Evolutionary conservation across 2,113 vertebrate genomes (phyloP).

Genomic region (Zosterops pallidus): DNA sequence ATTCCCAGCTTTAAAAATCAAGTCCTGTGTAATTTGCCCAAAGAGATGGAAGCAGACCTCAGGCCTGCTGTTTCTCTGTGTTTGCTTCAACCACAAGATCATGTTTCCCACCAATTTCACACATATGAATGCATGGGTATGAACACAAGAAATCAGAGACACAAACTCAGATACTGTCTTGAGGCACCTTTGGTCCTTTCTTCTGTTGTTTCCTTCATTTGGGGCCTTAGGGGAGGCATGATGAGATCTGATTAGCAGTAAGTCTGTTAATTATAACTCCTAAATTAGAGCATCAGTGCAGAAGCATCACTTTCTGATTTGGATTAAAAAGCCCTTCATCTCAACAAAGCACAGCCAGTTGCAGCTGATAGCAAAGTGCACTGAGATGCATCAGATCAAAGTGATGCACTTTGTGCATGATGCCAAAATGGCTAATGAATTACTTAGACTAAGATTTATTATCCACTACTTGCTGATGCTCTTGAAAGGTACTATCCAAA

Average conservation of each 20-base stretch:
- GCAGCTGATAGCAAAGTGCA: conserved; percentile 53
- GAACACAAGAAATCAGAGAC: background rate
- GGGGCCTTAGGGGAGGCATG: conserved; percentile 60
- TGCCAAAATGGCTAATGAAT: conserved; percentile 53
- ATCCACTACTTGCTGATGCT: conserved; percentile 8
- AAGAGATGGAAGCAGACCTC: background rate
- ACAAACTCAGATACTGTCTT: background rate
- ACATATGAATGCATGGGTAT: background rate
- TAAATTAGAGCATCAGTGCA: conserved; percentile 65
- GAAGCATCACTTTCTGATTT: conserved; percentile 71
- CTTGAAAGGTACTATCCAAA: conserved; percentile 22
- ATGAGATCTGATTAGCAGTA: conserved; percentile 71
- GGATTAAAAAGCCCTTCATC: conserved; percentile 71
- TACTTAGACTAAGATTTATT: conserved; percentile 50
- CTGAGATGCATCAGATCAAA: conserved; percentile 52
- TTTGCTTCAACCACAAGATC: background rate
- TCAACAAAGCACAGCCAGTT: conserved; percentile 62
- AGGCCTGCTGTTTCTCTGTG: background rate
- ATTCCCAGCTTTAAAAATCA: background rate
- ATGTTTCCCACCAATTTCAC: background rate
- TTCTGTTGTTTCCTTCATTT: conserved; percentile 56
- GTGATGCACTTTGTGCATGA: conserved; percentile 22
- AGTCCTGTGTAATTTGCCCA: background rate
- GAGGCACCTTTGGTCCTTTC: conserved; percentile 33
- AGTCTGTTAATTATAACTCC: conserved; percentile 75